Base-by-base conservation (phyloP, 1,140 invertebrate genomes). In the Thaumatotibia leucotreta region DNA sequence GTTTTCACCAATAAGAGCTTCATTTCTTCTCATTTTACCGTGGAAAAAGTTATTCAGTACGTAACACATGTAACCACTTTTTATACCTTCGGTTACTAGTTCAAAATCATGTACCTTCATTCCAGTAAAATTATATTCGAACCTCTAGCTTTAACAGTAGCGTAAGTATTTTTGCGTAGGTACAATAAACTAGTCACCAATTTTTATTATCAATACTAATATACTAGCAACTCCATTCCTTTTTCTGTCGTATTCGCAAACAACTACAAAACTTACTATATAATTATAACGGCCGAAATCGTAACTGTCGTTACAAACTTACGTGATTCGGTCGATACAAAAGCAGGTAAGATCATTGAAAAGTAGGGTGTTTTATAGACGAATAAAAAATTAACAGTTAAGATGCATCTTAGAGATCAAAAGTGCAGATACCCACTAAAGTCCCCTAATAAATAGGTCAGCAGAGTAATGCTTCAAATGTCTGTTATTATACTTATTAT, bases 201-300 rank as follows among this genome's bases (percentile, higher is more conserved):
- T n/a, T n/a, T n/a, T n/a, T n/a, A n/a, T n/a, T n/a, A n/a, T n/a
- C n/a, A n/a, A n/a, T n/a, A n/a, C n/a, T n/a, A n/a, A n/a, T 20
- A 20, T 20, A 14, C 1, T 45, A 17, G 11, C 73, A 3, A 63
- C 79, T 89, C 84, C 32, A 80, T 35, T 35, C 23, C 6, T 74
- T 76, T 76, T 54, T 54, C n/a, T 84, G 69, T 82, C 75, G 71
- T 33, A 66, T 73, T 72, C 66, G 61, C 70, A 72, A 69, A 74
- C 81, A 66, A 75, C 72, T 72, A 86, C 77, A 89, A 84, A 86
- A 88, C 82, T 88, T 90, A 88, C 82, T 89, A 89, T 91, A 91
- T 83, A 91, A 91, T 91, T 89, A 91, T 89, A 91, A 91, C 88
- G 88, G 88, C 84, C 85, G 65, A 89, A 88, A 89, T 84, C 84